Base-by-base conservation (phyloP, 2,797 vertebrate genomes). In the Notolepis coatsorum region DNA sequence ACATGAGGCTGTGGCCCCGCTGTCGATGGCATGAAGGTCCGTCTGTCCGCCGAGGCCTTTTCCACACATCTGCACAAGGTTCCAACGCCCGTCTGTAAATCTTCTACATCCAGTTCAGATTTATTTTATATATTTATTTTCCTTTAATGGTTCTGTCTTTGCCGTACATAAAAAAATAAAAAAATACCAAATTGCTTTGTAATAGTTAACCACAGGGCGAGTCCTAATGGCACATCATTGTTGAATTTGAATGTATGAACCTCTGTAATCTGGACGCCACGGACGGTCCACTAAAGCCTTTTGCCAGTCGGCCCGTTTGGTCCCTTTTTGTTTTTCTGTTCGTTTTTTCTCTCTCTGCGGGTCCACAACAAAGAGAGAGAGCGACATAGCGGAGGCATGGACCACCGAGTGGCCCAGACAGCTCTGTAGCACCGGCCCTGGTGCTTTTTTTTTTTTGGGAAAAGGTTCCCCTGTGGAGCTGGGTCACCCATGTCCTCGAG, bases 1-100 rank as follows among this genome's bases (percentile, higher is more conserved):
- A 86, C 82, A 88, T 88, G 87, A 89, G 82, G 75, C 81, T 69
- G 74, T 56, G 43, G 6, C 10, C 18, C 2, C 17, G 31, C 76
- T 75, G 86, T 45, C 63, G 73, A 51, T 58, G 65, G 57, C 73
- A 70, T 76, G 77, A 80, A 77, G 73, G 80, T 87, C 54, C 28
- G 57, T 43, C 52, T 56, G 68, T 66, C 46, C 25, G 15, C 17
- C 9, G 10, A 10, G 56, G 48, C 20, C 28, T 65, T 37, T n/a
- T 5, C 23, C 48, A 58, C 48, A 37, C 46, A n/a, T n/a, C n/a
- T n/a, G n/a, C n/a, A n/a, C n/a, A n/a, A n/a, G n/a, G n/a, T n/a
- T n/a, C n/a, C n/a, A n/a, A n/a, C n/a, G n/a, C n/a, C n/a, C n/a
- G n/a, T n/a, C n/a, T n/a, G n/a, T n/a, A n/a, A n/a, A n/a, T n/a